Evolutionary conservation across 2,888 invertebrate genomes (phyloP).

Genomic region (Metacarcinus magister): DNA sequence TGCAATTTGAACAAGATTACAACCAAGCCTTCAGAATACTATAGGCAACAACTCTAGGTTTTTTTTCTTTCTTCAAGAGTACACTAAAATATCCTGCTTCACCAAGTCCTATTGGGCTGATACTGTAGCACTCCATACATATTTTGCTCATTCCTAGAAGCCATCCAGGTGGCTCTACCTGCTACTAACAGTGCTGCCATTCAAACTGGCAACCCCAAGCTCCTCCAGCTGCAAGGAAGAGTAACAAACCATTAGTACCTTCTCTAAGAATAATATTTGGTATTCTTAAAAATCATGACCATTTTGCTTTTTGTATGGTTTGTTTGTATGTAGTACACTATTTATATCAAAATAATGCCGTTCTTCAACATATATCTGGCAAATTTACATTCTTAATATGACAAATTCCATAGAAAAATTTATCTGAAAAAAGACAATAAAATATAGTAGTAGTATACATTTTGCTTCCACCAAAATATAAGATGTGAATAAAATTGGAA

Average conservation of each 20-base stretch:
- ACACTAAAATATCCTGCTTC: neutral
- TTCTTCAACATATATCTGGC: too few relatives aligned
- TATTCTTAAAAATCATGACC: neutral
- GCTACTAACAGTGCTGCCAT: constrained; percentile 65
- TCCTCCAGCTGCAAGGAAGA: constrained; percentile 74
- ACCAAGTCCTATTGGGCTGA: neutral
- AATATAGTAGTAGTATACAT: neutral
- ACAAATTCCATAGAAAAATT: too few relatives aligned
- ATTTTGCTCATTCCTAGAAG: neutral
- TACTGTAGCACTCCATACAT: neutral
- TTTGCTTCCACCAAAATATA: neutral
- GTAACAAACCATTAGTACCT: neutral
- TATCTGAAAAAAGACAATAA: too few relatives aligned
- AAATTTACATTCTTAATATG: too few relatives aligned
- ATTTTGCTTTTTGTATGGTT: too few relatives aligned
- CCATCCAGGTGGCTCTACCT: constrained; percentile 40
- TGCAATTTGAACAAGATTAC: constrained; percentile 19
- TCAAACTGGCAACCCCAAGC: constrained; percentile 66
- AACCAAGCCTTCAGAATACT: neutral
- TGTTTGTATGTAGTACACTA: neutral
- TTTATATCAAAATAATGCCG: too few relatives aligned
- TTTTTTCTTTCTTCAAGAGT: neutral
- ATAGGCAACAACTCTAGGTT: neutral
- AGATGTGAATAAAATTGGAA: neutral
- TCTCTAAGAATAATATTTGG: neutral